phyloP scores from a whole-genome alignment of 2,888 invertebrate genomes.

The Pseudanteris insignis region DNA sequence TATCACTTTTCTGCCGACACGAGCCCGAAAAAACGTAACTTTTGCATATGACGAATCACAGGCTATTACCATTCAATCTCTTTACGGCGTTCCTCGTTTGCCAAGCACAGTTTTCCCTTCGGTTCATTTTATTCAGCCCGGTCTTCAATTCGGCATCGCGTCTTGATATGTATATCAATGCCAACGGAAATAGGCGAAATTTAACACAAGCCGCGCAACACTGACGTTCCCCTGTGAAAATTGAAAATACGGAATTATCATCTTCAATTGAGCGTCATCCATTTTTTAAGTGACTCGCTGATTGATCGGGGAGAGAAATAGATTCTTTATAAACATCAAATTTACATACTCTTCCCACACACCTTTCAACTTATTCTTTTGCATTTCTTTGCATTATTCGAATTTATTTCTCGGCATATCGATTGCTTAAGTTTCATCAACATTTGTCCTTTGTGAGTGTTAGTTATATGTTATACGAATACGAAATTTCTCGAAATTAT shows the following conservation, averaged over 20 bases:
- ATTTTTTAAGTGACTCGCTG: conserved; percentile 29
- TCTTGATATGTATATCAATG: conserved; percentile 32
- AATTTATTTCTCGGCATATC: too few relatives aligned
- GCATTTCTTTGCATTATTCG: too few relatives aligned
- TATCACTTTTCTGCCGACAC: conserved; percentile 57
- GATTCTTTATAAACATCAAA: conserved; percentile 10
- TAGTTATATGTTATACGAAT: too few relatives aligned
- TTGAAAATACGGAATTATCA: conserved; percentile 34
- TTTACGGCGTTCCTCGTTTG: conserved; percentile 56
- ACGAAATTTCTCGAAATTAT: too few relatives aligned
- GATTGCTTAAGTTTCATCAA: too few relatives aligned
- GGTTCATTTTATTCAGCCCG: conserved; percentile 54
- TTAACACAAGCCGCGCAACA: conserved; percentile 28
- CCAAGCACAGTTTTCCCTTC: conserved; percentile 55
- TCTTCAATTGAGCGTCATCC: conserved; percentile 26
- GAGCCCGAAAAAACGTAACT: conserved; percentile 48
- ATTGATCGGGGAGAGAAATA: conserved; percentile 10
- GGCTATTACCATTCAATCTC: conserved; percentile 65
- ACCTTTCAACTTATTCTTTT: too few relatives aligned
- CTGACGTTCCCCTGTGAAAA: conserved; percentile 21
- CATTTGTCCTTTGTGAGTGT: too few relatives aligned
- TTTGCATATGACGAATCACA: conserved; percentile 65
- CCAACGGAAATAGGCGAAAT: conserved; percentile 29
- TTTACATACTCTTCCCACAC: too few relatives aligned
- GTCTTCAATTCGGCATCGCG: conserved; percentile 35